These are phyloP conservation scores for Cyrtonyx montezumae DNA, from an alignment of 2,113 vertebrate species.

Conservation along the genomic window DNA sequence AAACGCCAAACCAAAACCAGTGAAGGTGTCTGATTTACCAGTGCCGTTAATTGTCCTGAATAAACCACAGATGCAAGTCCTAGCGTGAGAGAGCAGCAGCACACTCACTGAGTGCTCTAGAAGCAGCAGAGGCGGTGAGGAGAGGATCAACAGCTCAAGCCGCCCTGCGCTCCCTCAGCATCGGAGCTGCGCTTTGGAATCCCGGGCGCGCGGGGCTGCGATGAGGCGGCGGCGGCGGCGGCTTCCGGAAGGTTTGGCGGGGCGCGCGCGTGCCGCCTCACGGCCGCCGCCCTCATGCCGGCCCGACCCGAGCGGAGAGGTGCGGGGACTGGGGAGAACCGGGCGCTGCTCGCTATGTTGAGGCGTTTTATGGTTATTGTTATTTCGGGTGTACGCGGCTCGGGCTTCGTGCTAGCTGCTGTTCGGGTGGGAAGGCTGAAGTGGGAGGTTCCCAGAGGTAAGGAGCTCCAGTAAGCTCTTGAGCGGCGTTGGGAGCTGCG, in stretches of 20 bases:
- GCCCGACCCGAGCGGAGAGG: accelerated
- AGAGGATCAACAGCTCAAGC: accelerated
- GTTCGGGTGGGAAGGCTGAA: not conserved
- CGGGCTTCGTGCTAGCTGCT: not conserved
- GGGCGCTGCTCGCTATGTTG: accelerated
- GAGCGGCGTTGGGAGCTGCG: not conserved
- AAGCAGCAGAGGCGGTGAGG: not conserved
- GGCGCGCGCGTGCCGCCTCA: not conserved
- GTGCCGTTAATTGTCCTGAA: slow-evolving; percentile 3
- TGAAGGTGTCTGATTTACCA: slow-evolving; percentile 44
- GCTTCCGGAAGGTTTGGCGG: not conserved
- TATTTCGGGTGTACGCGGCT: accelerated
- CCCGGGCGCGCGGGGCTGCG: too few species aligned
- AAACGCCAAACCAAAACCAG: slow-evolving; percentile 48
- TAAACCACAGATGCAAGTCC: not conserved
- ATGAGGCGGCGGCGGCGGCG: accelerated
- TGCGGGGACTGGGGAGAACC: accelerated
- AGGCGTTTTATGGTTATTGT: not conserved
- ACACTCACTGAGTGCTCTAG: accelerated
- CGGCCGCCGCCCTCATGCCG: not conserved
- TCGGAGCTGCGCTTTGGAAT: not conserved
- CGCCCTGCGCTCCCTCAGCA: accelerated
- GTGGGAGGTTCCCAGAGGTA: not conserved
- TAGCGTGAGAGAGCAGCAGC: too few species aligned
- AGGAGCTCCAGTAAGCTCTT: not conserved